Evolutionary conservation across 2,113 vertebrate genomes (phyloP).

Genomic region (Tauraco erythrolophus): DNA sequence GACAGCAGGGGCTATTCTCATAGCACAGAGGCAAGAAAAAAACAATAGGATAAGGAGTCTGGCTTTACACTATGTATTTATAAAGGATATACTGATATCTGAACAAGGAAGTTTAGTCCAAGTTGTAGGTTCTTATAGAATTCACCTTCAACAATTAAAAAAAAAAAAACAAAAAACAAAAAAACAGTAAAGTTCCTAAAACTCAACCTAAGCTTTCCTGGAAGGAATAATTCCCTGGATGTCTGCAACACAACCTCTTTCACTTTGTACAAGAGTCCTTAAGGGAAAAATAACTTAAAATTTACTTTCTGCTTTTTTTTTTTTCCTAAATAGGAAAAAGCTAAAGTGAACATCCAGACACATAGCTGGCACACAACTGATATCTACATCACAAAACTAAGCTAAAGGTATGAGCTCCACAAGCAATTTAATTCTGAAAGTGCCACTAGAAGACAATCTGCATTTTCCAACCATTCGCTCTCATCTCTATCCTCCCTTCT

Average conservation of each 20-base stretch:
- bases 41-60: neutral
- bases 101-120: neutral
- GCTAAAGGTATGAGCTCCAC: neutral
- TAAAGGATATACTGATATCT: neutral
- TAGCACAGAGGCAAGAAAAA: neutral
- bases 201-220: neutral
- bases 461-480: neutral
- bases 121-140: neutral
- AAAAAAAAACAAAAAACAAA: neutral
- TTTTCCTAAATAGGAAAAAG: neutral
- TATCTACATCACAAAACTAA: neutral
- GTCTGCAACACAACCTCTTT: neutral
- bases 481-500: neutral
- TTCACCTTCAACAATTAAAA: neutral
- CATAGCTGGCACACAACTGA: accelerated
- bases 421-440: neutral
- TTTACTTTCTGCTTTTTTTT: neutral
- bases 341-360: neutral
- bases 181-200: neutral
- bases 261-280: neutral
- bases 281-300: neutral
- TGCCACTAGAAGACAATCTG: neutral
- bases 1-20: neutral
- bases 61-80: neutral
- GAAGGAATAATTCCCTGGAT: neutral